These are phyloP conservation scores for Clinocottus analis DNA, from an alignment of 2,113 vertebrate species.

Conservation along the genomic window DNA sequence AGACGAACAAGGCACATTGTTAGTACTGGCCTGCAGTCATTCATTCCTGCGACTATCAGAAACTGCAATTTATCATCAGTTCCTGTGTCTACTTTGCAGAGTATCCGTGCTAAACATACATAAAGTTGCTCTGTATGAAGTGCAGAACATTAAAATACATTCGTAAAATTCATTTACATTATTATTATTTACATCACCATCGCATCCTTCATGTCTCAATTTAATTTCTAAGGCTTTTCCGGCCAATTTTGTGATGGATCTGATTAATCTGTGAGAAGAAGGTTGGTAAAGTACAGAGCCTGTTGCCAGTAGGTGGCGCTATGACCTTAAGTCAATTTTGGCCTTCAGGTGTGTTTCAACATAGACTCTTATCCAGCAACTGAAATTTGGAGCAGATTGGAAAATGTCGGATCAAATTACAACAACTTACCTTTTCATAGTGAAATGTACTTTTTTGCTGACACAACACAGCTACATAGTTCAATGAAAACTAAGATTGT, in stretches of 20 bases:
- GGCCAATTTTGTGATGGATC: not conserved
- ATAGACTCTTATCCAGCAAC: not conserved
- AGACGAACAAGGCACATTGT: not conserved
- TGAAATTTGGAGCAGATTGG: not conserved
- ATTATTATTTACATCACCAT: too few relatives aligned
- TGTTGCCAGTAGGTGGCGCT: not conserved
- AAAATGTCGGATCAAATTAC: not conserved
- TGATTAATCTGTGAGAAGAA: not conserved
- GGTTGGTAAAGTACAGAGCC: not conserved
- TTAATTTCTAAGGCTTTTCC: not conserved
- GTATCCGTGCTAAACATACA: not conserved
- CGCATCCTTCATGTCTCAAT: too few relatives aligned
- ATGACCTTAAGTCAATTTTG: not conserved
- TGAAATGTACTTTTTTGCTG: not conserved
- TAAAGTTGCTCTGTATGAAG: not conserved
- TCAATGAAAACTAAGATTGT: not conserved
- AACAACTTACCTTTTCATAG: not conserved
- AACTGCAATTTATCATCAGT: not conserved
- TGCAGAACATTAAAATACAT: not conserved
- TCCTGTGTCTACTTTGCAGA: not conserved
- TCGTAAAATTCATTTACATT: not conserved
- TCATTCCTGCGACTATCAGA: not conserved
- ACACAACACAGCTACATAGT: not conserved
- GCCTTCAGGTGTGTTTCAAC: not conserved
- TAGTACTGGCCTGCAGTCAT: not conserved